Conservation (phyloP, 1,140 invertebrate genomes). For the Leucophenga varia region DNA sequence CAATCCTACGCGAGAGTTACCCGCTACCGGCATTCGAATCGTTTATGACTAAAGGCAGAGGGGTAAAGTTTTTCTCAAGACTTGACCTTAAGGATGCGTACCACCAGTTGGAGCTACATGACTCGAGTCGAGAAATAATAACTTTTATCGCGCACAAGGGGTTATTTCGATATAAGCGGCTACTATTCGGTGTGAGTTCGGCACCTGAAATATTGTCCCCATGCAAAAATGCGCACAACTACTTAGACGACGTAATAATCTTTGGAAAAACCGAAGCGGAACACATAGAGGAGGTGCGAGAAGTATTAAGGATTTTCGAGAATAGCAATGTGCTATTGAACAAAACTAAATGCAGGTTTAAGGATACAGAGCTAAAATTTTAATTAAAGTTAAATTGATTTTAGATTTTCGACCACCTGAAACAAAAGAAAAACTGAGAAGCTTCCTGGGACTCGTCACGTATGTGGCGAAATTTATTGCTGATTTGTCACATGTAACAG, state of each 20-base stretch:
- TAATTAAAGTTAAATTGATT: conserved; percentile 36
- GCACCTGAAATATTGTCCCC: conserved; percentile 25
- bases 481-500: conserved; percentile 29
- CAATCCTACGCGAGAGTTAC: conserved; percentile 34
- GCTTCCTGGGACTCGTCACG: conserved; percentile 54
- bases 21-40: conserved; percentile 33
- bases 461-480: conserved; percentile 52
- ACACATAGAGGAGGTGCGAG: conserved; percentile 19
- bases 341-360: conserved; percentile 36
- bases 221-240: conserved; percentile 10
- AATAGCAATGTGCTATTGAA: conserved; percentile 9
- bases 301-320: conserved; percentile 23
- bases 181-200: conserved; percentile 18
- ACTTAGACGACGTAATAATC: conserved; percentile 16
- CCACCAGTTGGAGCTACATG: conserved; percentile 30
- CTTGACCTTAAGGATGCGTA: conserved; percentile 35
- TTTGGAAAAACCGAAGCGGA: conserved; percentile 21
- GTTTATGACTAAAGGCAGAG: conserved; percentile 23
- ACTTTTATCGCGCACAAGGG: conserved; percentile 31
- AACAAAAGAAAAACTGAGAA: conserved; percentile 39
- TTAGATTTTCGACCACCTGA: conserved; percentile 31
- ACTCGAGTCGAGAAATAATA: conserved; percentile 18
- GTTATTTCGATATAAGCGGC: conserved; percentile 32
- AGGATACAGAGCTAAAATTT: conserved; percentile 39
- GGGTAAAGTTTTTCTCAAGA: conserved; percentile 30